Evolutionary conservation across 2,113 vertebrate species (phyloP).

Genomic region (Bostrychus sinensis): DNA sequence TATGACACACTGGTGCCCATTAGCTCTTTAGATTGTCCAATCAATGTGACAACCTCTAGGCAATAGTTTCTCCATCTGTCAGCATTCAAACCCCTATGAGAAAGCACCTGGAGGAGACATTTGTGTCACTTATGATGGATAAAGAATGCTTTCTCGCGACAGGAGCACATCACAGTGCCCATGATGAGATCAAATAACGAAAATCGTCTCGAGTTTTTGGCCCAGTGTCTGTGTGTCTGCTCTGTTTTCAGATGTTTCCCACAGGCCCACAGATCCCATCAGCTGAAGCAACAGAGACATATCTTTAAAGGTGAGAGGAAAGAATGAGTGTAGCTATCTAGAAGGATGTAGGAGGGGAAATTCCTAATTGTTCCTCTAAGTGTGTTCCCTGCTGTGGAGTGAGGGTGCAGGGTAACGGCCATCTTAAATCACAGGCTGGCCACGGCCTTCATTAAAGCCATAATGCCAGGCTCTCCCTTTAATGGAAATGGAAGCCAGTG

Average conservation of each 20-base stretch:
- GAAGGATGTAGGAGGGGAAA: constrained; percentile 58
- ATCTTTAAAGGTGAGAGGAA: constrained; percentile 57
- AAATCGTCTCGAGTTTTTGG: constrained; percentile 43
- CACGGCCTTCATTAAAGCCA: constrained; percentile 81
- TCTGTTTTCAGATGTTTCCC: constrained; percentile 42
- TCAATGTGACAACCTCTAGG: constrained; percentile 64
- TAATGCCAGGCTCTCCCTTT: constrained; percentile 81
- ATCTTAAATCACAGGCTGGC: constrained; percentile 79
- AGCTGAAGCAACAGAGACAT: constrained; percentile 42
- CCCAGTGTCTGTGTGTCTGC: constrained; percentile 7
- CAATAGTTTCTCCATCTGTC: constrained; percentile 68
- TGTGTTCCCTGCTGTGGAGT: constrained; percentile 68
- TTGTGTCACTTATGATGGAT: constrained; percentile 69
- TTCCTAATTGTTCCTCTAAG: constrained; percentile 77
- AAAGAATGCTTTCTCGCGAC: constrained; percentile 51
- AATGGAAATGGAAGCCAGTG: constrained; percentile 80
- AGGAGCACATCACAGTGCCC: constrained; percentile 36
- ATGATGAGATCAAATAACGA: constrained; percentile 68
- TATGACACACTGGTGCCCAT: constrained; percentile 72
- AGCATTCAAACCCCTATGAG: constrained; percentile 62
- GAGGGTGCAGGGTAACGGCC: constrained; percentile 73
- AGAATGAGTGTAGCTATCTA: constrained; percentile 56
- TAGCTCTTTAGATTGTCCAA: constrained; percentile 65
- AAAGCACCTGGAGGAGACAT: constrained; percentile 64
- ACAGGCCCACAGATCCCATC: constrained; percentile 48